Conservation (phyloP, 2,113 vertebrate genomes). For the Pseudopipra pipra region DNA sequence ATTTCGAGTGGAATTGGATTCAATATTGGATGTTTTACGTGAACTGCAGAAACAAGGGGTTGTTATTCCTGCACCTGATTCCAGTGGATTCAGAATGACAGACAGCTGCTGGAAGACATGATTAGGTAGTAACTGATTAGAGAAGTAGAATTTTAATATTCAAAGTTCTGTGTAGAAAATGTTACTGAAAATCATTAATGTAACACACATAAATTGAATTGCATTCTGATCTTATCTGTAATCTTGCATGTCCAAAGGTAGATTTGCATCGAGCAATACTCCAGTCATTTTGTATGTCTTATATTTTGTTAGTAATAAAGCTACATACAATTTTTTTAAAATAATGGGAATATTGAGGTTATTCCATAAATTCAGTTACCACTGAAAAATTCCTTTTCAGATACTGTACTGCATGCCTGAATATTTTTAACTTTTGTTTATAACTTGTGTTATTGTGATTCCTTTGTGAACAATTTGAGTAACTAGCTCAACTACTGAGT, state of each 20-base stretch:
- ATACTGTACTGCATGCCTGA: not conserved
- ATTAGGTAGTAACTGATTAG: not conserved
- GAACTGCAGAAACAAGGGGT: slow-evolving; percentile 88
- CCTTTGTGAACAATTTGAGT: not conserved
- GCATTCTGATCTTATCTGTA: not conserved
- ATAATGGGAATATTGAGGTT: not conserved
- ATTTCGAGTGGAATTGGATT: slow-evolving; percentile 89
- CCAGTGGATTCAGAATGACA: not conserved
- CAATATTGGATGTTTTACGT: slow-evolving; percentile 87
- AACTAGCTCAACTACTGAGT: not conserved
- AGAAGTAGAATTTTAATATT: not conserved
- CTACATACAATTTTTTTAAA: not conserved
- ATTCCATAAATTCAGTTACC: not conserved
- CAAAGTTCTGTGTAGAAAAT: not conserved
- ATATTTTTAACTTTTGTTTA: not conserved
- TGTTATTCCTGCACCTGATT: slow-evolving; percentile 72
- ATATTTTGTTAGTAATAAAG: not conserved
- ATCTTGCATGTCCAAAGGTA: not conserved
- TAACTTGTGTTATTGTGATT: not conserved
- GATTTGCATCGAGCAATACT: not conserved
- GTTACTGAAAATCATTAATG: not conserved
- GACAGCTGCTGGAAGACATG: slow-evolving; percentile 20
- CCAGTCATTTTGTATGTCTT: not conserved
- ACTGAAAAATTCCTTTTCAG: not conserved
- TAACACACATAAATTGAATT: not conserved